Evolutionary conservation across 2,797 vertebrate species (phyloP).

Genomic region (Mus caroli): DNA sequence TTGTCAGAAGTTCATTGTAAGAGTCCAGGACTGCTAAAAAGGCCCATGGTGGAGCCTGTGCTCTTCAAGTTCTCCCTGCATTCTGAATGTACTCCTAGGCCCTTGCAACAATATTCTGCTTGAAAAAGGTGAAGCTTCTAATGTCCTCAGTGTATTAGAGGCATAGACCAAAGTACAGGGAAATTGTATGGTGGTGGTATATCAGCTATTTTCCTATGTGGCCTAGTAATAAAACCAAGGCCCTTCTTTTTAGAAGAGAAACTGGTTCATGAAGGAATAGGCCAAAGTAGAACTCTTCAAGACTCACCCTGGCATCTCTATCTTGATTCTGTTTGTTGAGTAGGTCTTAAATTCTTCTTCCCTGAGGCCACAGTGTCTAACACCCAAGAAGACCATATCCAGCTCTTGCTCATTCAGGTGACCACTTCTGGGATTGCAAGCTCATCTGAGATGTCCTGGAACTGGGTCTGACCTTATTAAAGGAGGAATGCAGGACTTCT

Average conservation of each 20-base stretch:
- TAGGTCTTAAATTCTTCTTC: slow-evolving; percentile 89
- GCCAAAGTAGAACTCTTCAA: slow-evolving; percentile 89
- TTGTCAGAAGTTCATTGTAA: neutral
- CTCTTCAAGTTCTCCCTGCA: neutral
- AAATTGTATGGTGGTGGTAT: neutral
- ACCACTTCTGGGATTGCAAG: slow-evolving; percentile 83
- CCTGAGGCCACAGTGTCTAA: slow-evolving; percentile 88
- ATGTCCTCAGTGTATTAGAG: neutral
- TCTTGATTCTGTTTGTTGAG: slow-evolving; percentile 90
- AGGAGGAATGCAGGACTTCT: slow-evolving; percentile 46
- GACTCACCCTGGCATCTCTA: slow-evolving; percentile 88
- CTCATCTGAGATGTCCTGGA: slow-evolving; percentile 87
- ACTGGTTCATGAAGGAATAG: slow-evolving; percentile 84
- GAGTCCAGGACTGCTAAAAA: neutral
- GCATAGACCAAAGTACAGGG: neutral
- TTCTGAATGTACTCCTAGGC: neutral
- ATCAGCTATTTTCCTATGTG: neutral
- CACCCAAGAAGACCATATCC: slow-evolving; percentile 86
- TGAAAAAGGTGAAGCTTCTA: neutral
- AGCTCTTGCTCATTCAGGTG: slow-evolving; percentile 87
- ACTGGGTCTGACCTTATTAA: slow-evolving; percentile 80
- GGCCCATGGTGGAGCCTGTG: neutral
- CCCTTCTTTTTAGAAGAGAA: slow-evolving; percentile 80
- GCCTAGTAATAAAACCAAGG: slow-evolving; percentile 82
- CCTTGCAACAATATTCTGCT: neutral